Conservation (phyloP, 2,113 vertebrate genomes). For the Crotalus tigris region DNA sequence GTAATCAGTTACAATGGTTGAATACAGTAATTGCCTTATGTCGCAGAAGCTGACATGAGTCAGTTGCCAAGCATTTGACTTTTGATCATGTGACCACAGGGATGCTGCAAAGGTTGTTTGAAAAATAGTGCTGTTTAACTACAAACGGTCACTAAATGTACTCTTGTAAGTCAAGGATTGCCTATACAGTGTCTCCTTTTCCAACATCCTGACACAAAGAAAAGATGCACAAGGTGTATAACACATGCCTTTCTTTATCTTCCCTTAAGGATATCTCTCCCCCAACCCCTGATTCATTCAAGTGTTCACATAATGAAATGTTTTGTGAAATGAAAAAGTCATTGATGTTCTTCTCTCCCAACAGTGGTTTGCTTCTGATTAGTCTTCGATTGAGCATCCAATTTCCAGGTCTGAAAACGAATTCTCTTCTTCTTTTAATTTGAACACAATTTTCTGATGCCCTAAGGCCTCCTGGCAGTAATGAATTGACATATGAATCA, state of each 20-base stretch:
- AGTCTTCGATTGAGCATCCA: constrained; percentile 68
- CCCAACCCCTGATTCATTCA: constrained; percentile 43
- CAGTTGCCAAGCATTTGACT: neutral
- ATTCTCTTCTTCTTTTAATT: constrained; percentile 69
- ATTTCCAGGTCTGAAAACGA: constrained; percentile 66
- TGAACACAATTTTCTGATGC: constrained; percentile 62
- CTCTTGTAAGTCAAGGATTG: neutral
- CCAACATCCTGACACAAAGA: neutral
- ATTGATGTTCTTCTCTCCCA: constrained; percentile 64
- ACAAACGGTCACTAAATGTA: neutral
- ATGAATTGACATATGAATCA: constrained; percentile 73
- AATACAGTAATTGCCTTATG: no score
- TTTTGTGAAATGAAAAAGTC: constrained; percentile 64
- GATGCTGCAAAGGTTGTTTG: neutral
- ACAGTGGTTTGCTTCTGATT: constrained; percentile 72
- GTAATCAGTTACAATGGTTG: no score
- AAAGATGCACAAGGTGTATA: neutral
- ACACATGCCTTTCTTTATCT: constrained; percentile 9
- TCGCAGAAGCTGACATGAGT: neutral
- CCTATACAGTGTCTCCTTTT: neutral
- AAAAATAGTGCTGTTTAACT: neutral
- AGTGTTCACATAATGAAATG: constrained; percentile 54
- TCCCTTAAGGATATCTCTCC: constrained; percentile 45
- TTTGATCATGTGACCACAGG: neutral
- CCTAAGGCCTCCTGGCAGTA: constrained; percentile 54